A percentile compares a stretch with the other conserved stretches of the same genome.
Evolutionary conservation across 2,888 invertebrate genomes (phyloP).

Genomic region (Phaonia tiefii): DNA sequence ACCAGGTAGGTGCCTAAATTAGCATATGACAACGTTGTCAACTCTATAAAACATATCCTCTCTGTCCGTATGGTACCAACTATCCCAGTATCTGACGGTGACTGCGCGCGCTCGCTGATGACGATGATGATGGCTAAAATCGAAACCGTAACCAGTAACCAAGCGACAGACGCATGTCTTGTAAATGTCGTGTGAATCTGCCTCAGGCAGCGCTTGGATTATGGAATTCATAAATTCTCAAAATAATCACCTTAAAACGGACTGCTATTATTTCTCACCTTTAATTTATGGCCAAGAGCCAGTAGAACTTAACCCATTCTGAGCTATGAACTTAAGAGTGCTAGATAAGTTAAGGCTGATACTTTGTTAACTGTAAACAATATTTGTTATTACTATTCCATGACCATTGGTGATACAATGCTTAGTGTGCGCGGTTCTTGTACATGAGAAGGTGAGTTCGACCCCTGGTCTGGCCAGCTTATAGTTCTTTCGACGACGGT

Average conservation of each 20-base stretch:
- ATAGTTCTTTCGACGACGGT: no score
- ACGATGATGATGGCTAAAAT: constrained; percentile 7
- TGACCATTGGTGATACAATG: no score
- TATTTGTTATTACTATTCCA: no score
- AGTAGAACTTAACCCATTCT: constrained; percentile 41
- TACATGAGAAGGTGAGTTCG: no score
- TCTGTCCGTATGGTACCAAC: no score
- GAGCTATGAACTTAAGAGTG: no score
- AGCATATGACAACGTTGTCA: constrained; percentile 67
- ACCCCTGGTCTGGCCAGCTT: no score
- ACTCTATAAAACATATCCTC: constrained; percentile 61
- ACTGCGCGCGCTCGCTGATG: constrained; percentile 11
- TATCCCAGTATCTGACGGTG: neutral
- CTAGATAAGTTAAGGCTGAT: no score
- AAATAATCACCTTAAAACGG: constrained; percentile 77
- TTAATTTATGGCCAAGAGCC: constrained; percentile 69
- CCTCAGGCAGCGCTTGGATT: constrained; percentile 27
- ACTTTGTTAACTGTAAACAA: no score
- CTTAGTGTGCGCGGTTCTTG: no score
- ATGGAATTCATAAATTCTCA: constrained; percentile 76
- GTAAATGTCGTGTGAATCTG: constrained; percentile 63
- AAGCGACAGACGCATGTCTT: constrained; percentile 51
- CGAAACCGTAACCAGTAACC: constrained; percentile 20
- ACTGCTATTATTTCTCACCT: constrained; percentile 73
- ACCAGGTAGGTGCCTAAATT: constrained; percentile 67